Conservation (phyloP, 1,140 invertebrate species). For the Drosophila rufa region DNA sequence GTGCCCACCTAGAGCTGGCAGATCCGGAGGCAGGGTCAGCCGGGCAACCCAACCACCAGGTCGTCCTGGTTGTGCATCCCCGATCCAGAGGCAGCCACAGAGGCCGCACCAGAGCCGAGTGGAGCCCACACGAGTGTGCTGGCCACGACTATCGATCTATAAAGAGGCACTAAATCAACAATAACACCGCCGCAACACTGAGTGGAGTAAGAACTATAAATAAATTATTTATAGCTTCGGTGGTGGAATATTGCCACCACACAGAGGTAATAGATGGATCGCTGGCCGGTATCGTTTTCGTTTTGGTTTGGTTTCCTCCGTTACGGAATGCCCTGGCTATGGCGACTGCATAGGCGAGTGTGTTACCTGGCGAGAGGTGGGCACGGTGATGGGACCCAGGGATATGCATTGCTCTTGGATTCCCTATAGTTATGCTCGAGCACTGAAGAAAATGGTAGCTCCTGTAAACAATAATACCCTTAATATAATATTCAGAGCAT, state of each 20-base stretch:
- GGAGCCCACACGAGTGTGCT: constrained; percentile 26
- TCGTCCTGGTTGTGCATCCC: constrained; percentile 57
- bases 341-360: constrained; percentile 15
- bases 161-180: constrained; percentile 82
- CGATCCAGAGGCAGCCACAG: constrained; percentile 21
- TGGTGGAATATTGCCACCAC: constrained; percentile 81
- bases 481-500: neutral
- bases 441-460: neutral
- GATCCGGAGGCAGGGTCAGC: constrained; percentile 32
- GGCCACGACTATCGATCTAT: constrained; percentile 63
- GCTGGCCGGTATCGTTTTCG: constrained; percentile 33
- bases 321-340: constrained; percentile 12
- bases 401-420: constrained; percentile 16
- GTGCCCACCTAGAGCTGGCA: constrained; percentile 1
- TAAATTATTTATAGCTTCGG: constrained; percentile 82
- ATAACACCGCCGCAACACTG: constrained; percentile 57
- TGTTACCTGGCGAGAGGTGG: neutral
- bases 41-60: constrained; percentile 1
- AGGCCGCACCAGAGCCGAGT: constrained; percentile 14
- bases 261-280: constrained; percentile 67
- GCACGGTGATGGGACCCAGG: neutral
- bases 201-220: constrained; percentile 74
- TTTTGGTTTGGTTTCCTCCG: constrained; percentile 9
- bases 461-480: neutral
- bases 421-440: neutral